Conservation (phyloP, 2,888 invertebrate genomes). For the Notodonta dromedarius region DNA sequence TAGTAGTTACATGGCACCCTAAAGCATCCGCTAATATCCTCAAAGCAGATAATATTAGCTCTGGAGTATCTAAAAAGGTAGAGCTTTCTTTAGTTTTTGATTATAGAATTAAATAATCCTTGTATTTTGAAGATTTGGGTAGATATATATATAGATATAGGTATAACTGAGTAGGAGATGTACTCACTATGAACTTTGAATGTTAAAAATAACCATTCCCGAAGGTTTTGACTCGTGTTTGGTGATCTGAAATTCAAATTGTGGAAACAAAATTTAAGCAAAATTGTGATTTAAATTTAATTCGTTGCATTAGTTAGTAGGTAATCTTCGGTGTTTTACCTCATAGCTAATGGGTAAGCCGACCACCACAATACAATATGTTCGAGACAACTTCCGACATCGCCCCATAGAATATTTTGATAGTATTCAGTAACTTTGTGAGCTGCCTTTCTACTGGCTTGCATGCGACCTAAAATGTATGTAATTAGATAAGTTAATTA, state of each 20-base stretch:
- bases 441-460: conserved; percentile 85
- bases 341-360: conserved; percentile 87
- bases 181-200: conserved; percentile 84
- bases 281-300: too few species aligned
- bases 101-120: too few species aligned
- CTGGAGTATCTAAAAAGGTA: conserved; percentile 84
- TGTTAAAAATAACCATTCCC: conserved; percentile 86
- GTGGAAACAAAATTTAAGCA: neutral
- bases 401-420: conserved; percentile 91
- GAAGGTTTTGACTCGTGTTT: conserved; percentile 86
- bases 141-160: too few species aligned
- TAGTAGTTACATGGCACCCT: conserved; percentile 91
- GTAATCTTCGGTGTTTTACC: conserved; percentile 45
- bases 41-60: conserved; percentile 87
- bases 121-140: too few species aligned
- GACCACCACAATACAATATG: conserved; percentile 95
- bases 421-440: conserved; percentile 88
- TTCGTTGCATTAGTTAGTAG: too few species aligned
- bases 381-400: conserved; percentile 91
- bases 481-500: neutral
- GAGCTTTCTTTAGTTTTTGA: too few species aligned
- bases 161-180: neutral
- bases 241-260: conserved; percentile 72
- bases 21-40: conserved; percentile 90
- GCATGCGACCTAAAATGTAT: conserved; percentile 78